phyloP scores from a whole-genome alignment of 2,113 vertebrate species.

The Ageneiosus marmoratus region DNA sequence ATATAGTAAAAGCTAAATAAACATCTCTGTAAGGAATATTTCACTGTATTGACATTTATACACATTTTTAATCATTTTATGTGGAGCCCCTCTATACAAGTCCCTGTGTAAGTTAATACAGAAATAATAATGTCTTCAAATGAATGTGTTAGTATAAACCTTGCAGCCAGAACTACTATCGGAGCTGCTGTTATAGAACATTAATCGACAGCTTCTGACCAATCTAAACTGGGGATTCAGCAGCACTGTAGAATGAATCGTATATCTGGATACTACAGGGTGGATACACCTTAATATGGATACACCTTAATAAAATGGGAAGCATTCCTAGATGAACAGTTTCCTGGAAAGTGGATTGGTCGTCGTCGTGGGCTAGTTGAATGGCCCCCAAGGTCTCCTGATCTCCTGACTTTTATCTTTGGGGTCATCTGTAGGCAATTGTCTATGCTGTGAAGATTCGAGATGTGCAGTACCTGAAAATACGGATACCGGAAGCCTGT shows the following conservation, averaged over 20 bases:
- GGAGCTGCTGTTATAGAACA: background rate
- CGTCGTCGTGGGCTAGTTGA: too few species aligned
- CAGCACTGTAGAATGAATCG: background rate
- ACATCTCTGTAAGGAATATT: background rate
- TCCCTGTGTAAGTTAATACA: background rate
- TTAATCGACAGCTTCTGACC: background rate
- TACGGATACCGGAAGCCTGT: too few species aligned
- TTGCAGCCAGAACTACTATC: background rate
- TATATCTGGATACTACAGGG: background rate
- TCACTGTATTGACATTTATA: background rate
- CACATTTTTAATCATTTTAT: background rate
- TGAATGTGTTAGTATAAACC: background rate
- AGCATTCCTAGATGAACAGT: too few species aligned
- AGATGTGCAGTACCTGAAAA: too few species aligned
- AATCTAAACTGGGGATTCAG: background rate
- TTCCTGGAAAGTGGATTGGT: too few species aligned
- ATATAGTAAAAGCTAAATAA: background rate
- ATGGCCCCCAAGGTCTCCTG: too few species aligned
- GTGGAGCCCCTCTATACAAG: background rate
- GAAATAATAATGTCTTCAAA: background rate
- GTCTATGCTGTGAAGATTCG: too few species aligned
- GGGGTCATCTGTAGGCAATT: too few species aligned
- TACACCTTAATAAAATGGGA: too few species aligned
- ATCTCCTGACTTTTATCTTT: too few species aligned
- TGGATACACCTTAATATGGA: too few species aligned